Percentiles rank a stretch among this genome's conserved stretches.
Conservation (phyloP, 2,888 invertebrate species). For the Celastrina argiolus region DNA sequence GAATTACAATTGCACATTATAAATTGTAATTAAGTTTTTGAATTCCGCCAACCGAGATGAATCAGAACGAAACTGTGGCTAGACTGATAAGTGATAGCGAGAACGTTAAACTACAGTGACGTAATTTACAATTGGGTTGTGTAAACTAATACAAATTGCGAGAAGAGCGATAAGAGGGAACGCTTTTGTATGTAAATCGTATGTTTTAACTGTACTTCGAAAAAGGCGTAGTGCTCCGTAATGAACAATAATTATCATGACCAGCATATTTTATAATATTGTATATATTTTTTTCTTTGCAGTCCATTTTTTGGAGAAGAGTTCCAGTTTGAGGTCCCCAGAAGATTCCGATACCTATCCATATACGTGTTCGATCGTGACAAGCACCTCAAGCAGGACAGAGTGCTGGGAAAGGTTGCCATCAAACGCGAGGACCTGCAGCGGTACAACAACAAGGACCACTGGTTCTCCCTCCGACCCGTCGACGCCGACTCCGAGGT, state of each 20-base stretch:
- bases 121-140: conserved; percentile 14
- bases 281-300: conserved; percentile 51
- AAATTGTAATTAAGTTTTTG: background rate
- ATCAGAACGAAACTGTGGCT: conserved; percentile 12
- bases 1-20: background rate
- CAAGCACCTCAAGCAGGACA: conserved; percentile 89
- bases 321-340: conserved; percentile 94
- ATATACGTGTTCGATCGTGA: conserved; percentile 93
- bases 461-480: conserved; percentile 92
- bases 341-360: conserved; percentile 91
- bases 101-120: conserved; percentile 9
- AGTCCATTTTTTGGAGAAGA: conserved; percentile 96
- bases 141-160: conserved; percentile 8
- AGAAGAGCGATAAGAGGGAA: conserved; percentile 11
- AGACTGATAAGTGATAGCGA: conserved; percentile 14
- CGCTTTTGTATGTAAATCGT: background rate
- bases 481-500: conserved; percentile 95
- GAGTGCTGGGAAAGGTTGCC: conserved; percentile 88
- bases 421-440: conserved; percentile 92
- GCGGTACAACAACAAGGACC: conserved; percentile 93
- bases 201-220: background rate
- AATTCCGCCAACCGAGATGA: conserved; percentile 18
- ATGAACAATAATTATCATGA: background rate
- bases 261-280: background rate
- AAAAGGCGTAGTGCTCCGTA: background rate